phyloP scores from a whole-genome alignment of 2,113 vertebrate species.

The Nestor notabilis region DNA sequence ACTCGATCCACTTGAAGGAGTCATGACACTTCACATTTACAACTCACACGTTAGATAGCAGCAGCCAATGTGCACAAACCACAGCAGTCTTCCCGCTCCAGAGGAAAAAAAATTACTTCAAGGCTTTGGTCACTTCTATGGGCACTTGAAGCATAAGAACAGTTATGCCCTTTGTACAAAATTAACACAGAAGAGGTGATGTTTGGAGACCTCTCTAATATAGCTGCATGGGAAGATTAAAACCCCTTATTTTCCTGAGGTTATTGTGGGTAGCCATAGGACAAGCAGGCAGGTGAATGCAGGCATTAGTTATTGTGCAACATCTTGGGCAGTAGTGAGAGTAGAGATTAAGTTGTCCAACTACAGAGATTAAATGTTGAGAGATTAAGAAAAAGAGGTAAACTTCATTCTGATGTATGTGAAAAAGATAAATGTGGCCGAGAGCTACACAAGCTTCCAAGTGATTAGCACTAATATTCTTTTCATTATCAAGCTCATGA shows the following conservation, averaged over 20 bases:
- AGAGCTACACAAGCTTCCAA: not conserved
- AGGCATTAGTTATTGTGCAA: not conserved
- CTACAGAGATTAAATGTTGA: not conserved
- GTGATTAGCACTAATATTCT: not conserved
- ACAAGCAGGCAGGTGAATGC: not conserved
- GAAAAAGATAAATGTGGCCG: not conserved
- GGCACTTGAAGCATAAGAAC: not conserved
- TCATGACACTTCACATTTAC: slow-evolving; percentile 15
- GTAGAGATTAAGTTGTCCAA: not conserved
- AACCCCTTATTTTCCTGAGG: not conserved
- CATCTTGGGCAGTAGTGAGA: not conserved
- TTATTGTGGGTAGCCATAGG: not conserved
- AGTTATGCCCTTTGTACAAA: not conserved
- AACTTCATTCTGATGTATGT: not conserved
- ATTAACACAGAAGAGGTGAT: not conserved
- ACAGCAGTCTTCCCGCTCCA: fast-evolving
- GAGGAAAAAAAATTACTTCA: not conserved
- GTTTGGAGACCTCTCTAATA: not conserved
- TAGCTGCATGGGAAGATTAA: not conserved
- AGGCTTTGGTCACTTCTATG: not conserved
- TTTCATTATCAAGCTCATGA: not conserved
- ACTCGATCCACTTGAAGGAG: not conserved
- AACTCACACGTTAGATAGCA: not conserved
- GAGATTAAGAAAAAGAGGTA: not conserved
- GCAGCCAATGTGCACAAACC: not conserved